Evolutionary conservation across 2,113 vertebrate species (phyloP), one percentile per base, ranked within the genome.

Genomic region (Sturnira hondurensis): DNA sequence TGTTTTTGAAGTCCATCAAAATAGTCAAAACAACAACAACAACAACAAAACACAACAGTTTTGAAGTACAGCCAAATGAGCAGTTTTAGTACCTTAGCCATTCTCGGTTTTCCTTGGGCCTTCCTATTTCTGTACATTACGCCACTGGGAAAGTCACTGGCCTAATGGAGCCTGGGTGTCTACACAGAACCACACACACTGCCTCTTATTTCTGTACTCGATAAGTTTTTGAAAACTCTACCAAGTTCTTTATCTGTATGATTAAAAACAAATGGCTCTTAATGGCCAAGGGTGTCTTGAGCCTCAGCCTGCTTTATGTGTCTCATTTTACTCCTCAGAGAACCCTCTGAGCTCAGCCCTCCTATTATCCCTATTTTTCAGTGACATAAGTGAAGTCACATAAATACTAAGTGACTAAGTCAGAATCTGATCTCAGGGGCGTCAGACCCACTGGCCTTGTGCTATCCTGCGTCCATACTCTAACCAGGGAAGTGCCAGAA

Each of bases 121-220:
- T 86, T 70, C 80, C 36, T 88, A 28, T 63, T 94, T 89, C 71
- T 65, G 13, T 96, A 92, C 97, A 31, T 97, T 96, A 97, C 1
- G 52, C 43, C 63, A 77, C 45, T 84, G 17, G 22, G 86, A 73
- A 90, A 97, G 47, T 63, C 89, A 65, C 81, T 89, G 61, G 86
- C 33, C 52, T 36, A 45, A 20, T 4, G 4, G 6, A 4, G 41
- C 15, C 41, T 95, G 43, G 38, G 50, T n/a, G 2, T 93, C 22
- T n/a, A 73, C 33, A 71, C 20, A 12, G 52, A 84, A 15, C 65
- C 77, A 12, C 43, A 67, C 31, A 10, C 19, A 63, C 0, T 76
- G 77, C 10, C 7, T 71, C 82, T 45, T 43, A 73, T 81, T 85
- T 81, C 47, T 63, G 33, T 20, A 45, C 54, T 19, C 58, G 73